These are phyloP conservation scores for Basileuterus tristriatus DNA, from an alignment of 2,797 vertebrate genomes.

Conservation along the genomic window DNA sequence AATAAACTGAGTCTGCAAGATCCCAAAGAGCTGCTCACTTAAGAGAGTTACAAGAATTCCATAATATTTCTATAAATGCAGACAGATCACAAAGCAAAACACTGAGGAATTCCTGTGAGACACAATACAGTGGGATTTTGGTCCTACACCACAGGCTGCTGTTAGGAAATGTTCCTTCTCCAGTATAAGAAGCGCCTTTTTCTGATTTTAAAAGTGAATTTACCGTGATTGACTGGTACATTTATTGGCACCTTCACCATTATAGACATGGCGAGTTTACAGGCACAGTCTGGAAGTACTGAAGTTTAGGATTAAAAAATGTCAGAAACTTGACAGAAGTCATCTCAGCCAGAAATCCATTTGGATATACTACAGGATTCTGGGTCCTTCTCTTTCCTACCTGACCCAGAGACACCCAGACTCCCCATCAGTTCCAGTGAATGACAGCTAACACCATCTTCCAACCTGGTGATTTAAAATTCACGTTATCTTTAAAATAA, in stretches of 20 bases:
- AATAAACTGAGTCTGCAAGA: background rate
- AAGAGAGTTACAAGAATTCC: constrained; percentile 8
- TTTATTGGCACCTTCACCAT: constrained; percentile 28
- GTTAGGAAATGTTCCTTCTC: background rate
- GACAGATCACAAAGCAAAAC: background rate
- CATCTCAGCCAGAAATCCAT: background rate
- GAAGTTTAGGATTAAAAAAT: constrained; percentile 30
- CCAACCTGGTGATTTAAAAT: background rate
- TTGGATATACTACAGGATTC: background rate
- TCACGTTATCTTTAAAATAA: background rate
- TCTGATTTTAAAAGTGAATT: constrained; percentile 14
- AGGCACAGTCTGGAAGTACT: constrained; percentile 52
- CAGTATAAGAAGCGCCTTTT: background rate
- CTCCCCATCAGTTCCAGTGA: background rate
- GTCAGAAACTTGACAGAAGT: constrained; percentile 13
- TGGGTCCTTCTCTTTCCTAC: background rate
- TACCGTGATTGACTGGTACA: background rate
- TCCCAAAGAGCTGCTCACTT: constrained; percentile 46
- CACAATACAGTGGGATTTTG: constrained; percentile 23
- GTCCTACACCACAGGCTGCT: constrained; percentile 36
- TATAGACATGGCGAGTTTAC: constrained; percentile 46
- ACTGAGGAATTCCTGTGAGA: background rate
- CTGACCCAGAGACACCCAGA: background rate
- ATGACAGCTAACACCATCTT: background rate
- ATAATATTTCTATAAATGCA: background rate